phyloP scores from a whole-genome alignment of 2,888 invertebrate genomes.

The Marasmarcha lunaedactyla region DNA sequence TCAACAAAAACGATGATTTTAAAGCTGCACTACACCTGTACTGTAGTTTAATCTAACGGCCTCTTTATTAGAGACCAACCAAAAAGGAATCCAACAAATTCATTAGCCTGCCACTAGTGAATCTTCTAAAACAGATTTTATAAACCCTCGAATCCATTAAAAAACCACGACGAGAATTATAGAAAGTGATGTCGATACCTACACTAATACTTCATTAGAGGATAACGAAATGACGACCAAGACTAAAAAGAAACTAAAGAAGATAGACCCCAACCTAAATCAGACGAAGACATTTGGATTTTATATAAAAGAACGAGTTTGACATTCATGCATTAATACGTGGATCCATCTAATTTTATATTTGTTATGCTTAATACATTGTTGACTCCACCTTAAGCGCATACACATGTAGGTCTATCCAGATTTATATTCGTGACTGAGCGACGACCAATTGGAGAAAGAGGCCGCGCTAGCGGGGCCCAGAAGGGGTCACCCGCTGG shows the following conservation, averaged over 20 bases:
- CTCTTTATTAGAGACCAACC: background rate
- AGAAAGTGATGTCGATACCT: background rate
- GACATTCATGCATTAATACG: too few relatives aligned
- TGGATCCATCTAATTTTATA: too few relatives aligned
- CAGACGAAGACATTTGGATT: slow-evolving; percentile 8
- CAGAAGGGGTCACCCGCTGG: too few relatives aligned
- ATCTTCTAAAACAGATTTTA: background rate
- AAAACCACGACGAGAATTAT: background rate
- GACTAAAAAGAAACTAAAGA: slow-evolving; percentile 6
- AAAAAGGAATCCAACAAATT: background rate
- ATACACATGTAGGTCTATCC: too few relatives aligned
- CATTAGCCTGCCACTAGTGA: background rate
- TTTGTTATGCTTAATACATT: too few relatives aligned
- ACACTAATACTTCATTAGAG: background rate
- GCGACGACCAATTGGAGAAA: too few relatives aligned
- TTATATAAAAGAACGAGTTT: too few relatives aligned
- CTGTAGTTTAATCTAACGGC: background rate
- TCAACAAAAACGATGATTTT: background rate
- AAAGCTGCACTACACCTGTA: background rate
- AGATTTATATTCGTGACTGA: too few relatives aligned
- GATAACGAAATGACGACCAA: background rate
- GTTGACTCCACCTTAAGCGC: too few relatives aligned
- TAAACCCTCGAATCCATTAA: background rate
- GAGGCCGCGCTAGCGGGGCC: too few relatives aligned
- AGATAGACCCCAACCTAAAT: slow-evolving; percentile 5